Evolutionary conservation across 2,797 vertebrate species (phyloP), one percentile per base, ranked within the genome.

Genomic region (Thunnus albacares): DNA sequence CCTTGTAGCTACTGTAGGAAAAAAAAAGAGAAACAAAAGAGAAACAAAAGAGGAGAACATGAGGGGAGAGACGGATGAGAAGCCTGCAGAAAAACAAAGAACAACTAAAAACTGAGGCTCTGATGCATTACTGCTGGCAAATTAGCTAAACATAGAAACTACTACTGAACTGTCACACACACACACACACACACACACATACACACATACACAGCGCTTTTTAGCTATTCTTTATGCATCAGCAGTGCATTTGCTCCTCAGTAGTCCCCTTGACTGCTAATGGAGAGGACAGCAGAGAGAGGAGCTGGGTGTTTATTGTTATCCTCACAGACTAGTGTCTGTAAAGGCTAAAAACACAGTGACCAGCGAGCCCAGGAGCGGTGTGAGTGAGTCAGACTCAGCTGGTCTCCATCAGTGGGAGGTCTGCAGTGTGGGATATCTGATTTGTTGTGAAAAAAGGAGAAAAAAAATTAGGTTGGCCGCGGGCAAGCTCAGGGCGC

Each of bases 351-450:
- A 85, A 88, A 87, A 74, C 76, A 71, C 77, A 66, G 87, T 85
- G 87, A 85, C 87, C 83, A 77, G 56, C 0, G 13, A 75, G 89
- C 77, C 83, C 82, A 68, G 84, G 59, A 86, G 87, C 85, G 61
- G 52, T 67, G 84, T 66, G 83, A 84, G 86, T 90, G 86, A 93
- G 76, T 90, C 91, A 90, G 77, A 66, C 85, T 90, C 83, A 81
- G 91, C 85, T 89, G 86, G 81, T 73, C 88, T 89, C 69, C 75
- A 77, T 90, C 87, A 82, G 86, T 57, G 81, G 87, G 87, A 87
- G 80, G 84, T 77, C 84, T 83, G 86, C 84, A 78, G 79, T 38
- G 81, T 61, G 76, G 73, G 75, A 70, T 64, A 84, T 83, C 82
- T 78, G 78, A 87, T 89, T 89, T 89, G 82, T 75, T 53, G 73